Evolutionary conservation across 2,797 vertebrate species (phyloP).

Genomic region (Eremophila alpestris): DNA sequence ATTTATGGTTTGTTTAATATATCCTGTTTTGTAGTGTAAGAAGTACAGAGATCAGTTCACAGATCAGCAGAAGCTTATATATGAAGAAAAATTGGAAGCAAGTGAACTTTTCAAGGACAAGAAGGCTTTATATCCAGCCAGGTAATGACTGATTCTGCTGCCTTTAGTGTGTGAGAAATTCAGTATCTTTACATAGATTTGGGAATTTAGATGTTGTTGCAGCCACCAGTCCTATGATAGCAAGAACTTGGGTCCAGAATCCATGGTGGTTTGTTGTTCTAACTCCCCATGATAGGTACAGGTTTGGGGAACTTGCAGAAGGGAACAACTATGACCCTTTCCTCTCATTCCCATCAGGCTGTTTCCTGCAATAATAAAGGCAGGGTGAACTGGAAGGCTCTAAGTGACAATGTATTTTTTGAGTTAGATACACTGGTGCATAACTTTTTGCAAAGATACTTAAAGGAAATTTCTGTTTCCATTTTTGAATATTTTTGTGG

Average conservation of each 20-base stretch:
- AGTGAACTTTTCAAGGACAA: conserved; percentile 98
- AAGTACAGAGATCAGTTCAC: conserved; percentile 95
- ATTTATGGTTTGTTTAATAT: conserved; percentile 6
- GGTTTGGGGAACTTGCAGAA: neutral
- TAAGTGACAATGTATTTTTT: neutral
- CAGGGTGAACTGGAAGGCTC: neutral
- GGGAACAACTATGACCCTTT: neutral
- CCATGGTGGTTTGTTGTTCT: neutral
- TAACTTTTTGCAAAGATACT: neutral
- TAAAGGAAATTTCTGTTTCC: neutral
- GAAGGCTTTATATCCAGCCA: conserved; percentile 95
- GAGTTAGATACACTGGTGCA: neutral
- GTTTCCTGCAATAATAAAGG: neutral
- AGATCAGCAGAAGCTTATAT: conserved; percentile 91
- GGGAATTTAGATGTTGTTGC: neutral
- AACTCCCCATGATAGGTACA: neutral
- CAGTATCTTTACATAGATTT: neutral
- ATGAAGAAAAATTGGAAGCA: conserved; percentile 96
- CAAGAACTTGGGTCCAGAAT: neutral
- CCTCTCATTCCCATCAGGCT: neutral
- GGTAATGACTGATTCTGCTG: conserved; percentile 76
- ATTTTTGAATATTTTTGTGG: neutral
- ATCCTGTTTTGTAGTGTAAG: conserved; percentile 86
- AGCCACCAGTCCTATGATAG: neutral
- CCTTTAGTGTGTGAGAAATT: neutral